Evolutionary conservation across 64 coral and sea anemone species (phyloP), one percentile per base, ranked within the genome.

Genomic region (Acropora tenuis): DNA sequence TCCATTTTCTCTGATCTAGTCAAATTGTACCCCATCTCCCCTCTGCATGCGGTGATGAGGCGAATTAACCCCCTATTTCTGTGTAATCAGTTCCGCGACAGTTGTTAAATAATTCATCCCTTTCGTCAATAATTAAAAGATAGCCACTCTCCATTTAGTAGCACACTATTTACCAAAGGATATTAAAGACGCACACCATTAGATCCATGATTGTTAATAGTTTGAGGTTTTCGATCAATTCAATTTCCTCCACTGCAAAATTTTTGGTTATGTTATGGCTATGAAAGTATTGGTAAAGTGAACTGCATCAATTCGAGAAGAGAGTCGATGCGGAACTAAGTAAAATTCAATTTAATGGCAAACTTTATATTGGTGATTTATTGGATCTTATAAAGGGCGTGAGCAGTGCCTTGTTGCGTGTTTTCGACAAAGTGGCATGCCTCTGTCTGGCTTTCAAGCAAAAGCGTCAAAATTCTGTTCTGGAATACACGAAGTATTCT

Each of bases 361-460:
- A 78, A 72, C 69, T 85, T 85, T 85, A 71, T 71, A 50, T 85
- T 41, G 50, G 6, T 72, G 82, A 85, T 85, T 85, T 85, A 85
- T 69, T 71, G 82, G 82, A 71, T 85, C 82, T 85, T 20, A 7
- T 41, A 7, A 85, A 85, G 82, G 82, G 82, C 82, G 82, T 85
- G 82, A 85, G 82, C 65, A 85, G 41, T 48, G 7, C 7, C 82
- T 85, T 85, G 82, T 17, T 85, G 69, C 41, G 65, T 63, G 55
- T 61, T 41, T 85, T 48, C 72, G 66, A 9, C 82, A 50, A 17
- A 48, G 20, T 85, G 43, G 82, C 65, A 40, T 43, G 16, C 49
- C 15, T 9, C 1, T 18, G 7, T 17, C 60, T 16, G 15, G 9
- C 15, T 19, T 9, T 72, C 72, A 44, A 44, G 45, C 8, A 85